These are phyloP conservation scores for Sinotaia quadrata DNA, from an alignment of 2,888 invertebrate genomes.

Conservation along the genomic window DNA sequence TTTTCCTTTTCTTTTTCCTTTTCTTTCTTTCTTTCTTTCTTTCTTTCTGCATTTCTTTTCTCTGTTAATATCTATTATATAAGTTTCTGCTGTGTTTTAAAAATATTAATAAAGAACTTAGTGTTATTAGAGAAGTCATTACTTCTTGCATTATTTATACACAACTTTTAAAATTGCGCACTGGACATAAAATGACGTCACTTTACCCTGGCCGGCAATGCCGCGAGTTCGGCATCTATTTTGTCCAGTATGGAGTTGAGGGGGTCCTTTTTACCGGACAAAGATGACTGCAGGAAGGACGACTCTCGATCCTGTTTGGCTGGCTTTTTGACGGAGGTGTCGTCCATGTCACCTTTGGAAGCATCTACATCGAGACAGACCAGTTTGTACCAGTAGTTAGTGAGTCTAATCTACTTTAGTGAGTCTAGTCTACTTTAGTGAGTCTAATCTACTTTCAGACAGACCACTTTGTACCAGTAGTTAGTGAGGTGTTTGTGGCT, in stretches of 20 bases:
- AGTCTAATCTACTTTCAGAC: too few species aligned
- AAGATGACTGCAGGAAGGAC: background rate
- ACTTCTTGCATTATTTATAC: background rate
- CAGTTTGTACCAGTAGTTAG: background rate
- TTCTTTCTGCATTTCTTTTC: background rate
- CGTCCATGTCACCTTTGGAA: slow-evolving; percentile 10
- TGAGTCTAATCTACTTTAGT: too few species aligned
- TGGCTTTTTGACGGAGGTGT: background rate
- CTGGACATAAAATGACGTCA: background rate
- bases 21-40: background rate
- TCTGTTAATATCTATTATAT: background rate
- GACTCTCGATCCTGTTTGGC: background rate
- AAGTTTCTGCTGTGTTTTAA: background rate
- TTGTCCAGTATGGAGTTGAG: slow-evolving; percentile 57
- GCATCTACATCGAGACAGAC: slow-evolving; percentile 5
- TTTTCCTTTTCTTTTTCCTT: background rate
- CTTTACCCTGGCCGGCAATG: slow-evolving; percentile 35
- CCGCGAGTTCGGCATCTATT: slow-evolving; percentile 61
- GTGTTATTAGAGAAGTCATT: too few species aligned
- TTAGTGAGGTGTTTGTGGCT: background rate
- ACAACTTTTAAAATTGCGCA: background rate
- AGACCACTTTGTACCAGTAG: background rate
- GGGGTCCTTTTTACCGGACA: slow-evolving; percentile 46
- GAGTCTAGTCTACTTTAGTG: too few species aligned
- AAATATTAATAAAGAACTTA: background rate